Conservation (phyloP, 2,797 vertebrate species). For the Okamejei kenojei region DNA sequence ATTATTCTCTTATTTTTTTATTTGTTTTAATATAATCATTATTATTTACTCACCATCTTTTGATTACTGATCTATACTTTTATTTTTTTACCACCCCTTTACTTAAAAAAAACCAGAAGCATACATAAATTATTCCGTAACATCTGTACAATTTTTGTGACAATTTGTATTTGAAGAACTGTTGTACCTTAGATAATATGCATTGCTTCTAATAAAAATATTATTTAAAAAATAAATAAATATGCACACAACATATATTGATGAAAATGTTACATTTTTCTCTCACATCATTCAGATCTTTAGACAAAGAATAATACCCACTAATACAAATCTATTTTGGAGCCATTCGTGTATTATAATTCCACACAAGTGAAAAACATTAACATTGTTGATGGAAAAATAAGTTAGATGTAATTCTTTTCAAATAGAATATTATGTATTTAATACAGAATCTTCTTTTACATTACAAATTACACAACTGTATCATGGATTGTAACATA, state of each 20-base stretch:
- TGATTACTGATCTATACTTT: too few species aligned
- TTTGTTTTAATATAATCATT: too few species aligned
- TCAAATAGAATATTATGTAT: background rate
- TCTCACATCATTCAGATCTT: background rate
- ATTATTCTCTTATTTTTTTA: too few species aligned
- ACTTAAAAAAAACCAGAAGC: too few species aligned
- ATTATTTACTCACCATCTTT: too few species aligned
- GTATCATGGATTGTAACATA: background rate
- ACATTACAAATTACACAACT: background rate
- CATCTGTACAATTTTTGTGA: too few species aligned
- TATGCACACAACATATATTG: background rate
- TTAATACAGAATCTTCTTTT: background rate
- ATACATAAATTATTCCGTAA: too few species aligned
- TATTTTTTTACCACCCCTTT: too few species aligned
- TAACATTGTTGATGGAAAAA: background rate
- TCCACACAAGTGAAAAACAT: background rate
- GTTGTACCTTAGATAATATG: too few species aligned
- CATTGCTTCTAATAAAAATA: too few species aligned
- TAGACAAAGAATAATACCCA: background rate
- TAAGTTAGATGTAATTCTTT: background rate
- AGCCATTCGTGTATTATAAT: background rate
- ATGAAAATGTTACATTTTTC: background rate
- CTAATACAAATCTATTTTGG: background rate
- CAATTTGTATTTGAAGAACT: too few species aligned
- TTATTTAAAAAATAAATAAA: too few species aligned